A percentile compares a stretch with the other conserved stretches of the same genome.
phyloP scores from a whole-genome alignment of 2,888 invertebrate species.

The Drosophila lutescens region DNA sequence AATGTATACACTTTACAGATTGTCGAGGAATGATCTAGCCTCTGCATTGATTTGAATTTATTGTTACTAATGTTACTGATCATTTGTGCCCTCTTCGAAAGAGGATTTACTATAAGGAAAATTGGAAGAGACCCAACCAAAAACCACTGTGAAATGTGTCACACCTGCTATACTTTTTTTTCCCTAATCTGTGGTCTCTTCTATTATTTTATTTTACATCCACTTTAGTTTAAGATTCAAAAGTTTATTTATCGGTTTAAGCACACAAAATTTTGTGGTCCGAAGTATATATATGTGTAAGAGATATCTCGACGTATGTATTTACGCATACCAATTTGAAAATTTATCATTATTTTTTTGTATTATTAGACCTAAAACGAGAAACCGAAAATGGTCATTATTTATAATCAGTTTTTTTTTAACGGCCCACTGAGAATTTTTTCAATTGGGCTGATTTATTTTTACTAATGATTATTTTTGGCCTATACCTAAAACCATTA shows the following conservation, averaged over 20 bases:
- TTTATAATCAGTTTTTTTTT: too few relatives aligned
- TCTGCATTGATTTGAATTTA: constrained; percentile 16
- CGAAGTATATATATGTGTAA: neutral
- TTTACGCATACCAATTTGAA: constrained; percentile 21
- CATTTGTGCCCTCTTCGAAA: constrained; percentile 8
- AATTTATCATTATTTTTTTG: neutral
- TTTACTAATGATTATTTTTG: too few relatives aligned
- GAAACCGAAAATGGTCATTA: too few relatives aligned
- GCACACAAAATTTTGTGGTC: constrained; percentile 10
- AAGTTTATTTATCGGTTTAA: neutral
- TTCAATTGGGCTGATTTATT: too few relatives aligned
- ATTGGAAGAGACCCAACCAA: neutral
- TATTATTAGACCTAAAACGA: constrained; percentile 1
- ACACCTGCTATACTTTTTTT: neutral
- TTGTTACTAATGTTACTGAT: constrained; percentile 29
- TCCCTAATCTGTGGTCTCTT: neutral
- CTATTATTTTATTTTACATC: neutral
- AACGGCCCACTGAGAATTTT: too few relatives aligned
- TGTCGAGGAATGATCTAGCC: neutral
- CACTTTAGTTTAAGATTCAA: neutral
- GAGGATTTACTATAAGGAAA: neutral
- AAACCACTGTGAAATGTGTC: neutral
- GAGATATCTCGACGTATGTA: constrained; percentile 1
- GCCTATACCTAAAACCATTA: neutral
- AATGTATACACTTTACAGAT: constrained; percentile 25